A percentile compares a stretch with the other conserved stretches of the same genome.
Evolutionary conservation across 2,888 invertebrate genomes (phyloP).

Genomic region (Zhuqinia jingwanae): DNA sequence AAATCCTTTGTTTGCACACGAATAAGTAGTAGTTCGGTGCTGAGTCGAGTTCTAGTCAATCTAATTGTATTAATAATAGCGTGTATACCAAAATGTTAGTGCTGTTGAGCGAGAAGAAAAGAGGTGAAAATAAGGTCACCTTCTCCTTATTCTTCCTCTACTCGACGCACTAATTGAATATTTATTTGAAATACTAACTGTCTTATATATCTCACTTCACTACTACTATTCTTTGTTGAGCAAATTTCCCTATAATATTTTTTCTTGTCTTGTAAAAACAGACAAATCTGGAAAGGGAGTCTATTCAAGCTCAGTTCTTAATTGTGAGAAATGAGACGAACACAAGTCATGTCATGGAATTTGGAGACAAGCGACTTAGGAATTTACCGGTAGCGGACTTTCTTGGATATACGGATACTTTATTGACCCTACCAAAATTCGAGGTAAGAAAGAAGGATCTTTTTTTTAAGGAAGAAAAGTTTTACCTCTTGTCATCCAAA

Average conservation of each 20-base stretch:
- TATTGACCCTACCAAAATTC: constrained; percentile 64
- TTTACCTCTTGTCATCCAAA: neutral
- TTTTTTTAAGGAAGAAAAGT: neutral
- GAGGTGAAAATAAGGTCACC: constrained; percentile 3
- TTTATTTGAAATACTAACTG: constrained; percentile 42
- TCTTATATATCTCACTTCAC: no score
- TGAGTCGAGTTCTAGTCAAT: neutral
- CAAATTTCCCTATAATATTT: neutral
- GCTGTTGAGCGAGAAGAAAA: neutral
- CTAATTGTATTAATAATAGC: constrained; percentile 20
- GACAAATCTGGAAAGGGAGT: constrained; percentile 82
- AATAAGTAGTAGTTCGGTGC: no score
- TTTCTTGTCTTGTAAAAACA: constrained; percentile 75
- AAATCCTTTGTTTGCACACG: constrained; percentile 37
- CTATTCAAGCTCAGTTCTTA: constrained; percentile 83
- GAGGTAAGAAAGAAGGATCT: constrained; percentile 65
- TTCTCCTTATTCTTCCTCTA: neutral
- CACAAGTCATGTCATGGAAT: constrained; percentile 84
- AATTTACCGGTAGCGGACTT: constrained; percentile 80
- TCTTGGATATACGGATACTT: constrained; percentile 77
- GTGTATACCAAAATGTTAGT: neutral
- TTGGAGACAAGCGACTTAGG: constrained; percentile 82
- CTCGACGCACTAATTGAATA: constrained; percentile 33
- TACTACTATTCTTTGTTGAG: neutral
- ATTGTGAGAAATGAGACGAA: constrained; percentile 83